phyloP scores from a whole-genome alignment of 2,113 vertebrate species.

The Charadrius vociferus region DNA sequence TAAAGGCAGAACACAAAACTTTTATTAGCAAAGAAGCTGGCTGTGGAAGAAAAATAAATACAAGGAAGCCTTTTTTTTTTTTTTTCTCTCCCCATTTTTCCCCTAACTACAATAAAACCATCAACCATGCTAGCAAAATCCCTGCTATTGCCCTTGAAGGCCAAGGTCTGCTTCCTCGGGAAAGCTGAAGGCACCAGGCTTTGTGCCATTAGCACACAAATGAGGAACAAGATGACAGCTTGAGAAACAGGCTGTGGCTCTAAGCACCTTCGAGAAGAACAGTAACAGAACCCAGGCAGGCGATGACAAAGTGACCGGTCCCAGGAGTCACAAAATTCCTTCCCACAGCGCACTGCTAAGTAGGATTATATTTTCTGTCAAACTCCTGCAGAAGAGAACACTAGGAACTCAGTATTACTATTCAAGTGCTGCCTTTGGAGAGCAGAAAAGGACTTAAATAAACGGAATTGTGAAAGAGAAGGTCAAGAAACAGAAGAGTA shows the following conservation, averaged over 20 bases:
- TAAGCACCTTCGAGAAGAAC: constrained; percentile 87
- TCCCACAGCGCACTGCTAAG: constrained; percentile 88
- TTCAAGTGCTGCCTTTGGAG: not conserved
- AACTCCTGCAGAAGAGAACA: constrained; percentile 77
- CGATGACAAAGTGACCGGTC: constrained; percentile 88
- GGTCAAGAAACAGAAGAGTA: not conserved
- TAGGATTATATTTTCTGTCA: constrained; percentile 89
- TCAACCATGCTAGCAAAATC: constrained; percentile 74
- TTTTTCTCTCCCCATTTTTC: not conserved
- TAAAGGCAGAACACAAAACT: not conserved
- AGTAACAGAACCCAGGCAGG: constrained; percentile 87
- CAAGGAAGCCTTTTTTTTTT: constrained; percentile 25
- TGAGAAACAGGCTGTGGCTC: constrained; percentile 25
- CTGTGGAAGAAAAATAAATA: constrained; percentile 57
- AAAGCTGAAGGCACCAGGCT: constrained; percentile 65
- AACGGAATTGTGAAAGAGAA: not conserved
- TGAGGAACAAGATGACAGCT: constrained; percentile 41
- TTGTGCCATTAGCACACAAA: constrained; percentile 39
- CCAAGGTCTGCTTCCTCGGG: constrained; percentile 42
- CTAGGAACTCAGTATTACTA: not conserved
- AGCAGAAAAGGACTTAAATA: not conserved
- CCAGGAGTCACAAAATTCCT: constrained; percentile 88
- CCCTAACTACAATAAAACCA: constrained; percentile 26
- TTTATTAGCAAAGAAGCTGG: constrained; percentile 55
- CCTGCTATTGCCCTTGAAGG: constrained; percentile 64